Base-by-base conservation (phyloP, 2,797 vertebrate species). In the Macropus fuliginosus region DNA sequence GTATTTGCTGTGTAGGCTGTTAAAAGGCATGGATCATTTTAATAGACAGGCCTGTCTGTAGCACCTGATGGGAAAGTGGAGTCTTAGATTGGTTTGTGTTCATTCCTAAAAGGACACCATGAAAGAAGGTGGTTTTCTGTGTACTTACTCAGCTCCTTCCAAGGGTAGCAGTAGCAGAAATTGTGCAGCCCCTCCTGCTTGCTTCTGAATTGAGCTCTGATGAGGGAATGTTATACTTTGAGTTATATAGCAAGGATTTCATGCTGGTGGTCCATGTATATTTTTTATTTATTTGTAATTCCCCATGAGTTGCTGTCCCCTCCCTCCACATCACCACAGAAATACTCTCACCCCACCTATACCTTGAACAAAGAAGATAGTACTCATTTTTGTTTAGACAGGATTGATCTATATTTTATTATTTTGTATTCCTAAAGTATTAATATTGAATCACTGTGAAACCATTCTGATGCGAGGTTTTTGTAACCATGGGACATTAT, bases 401-500 rank as follows among this genome's bases (percentile, higher is more conserved):
- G 74, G 50, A 50, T 28, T 87, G 74, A 21, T 21, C 40, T 87
- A 50, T 87, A 87, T 81, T 81, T 74, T 74, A 14, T 81, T 81
- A 81, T 74, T 74, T 46, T 81, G 24, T 81, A 81, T 11, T 46
- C 40, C 40, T 87, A 87, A 50, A 87, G 74, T 87, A 95, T 93
- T 57, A 29, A 21, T 46, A 55, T 95, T 57, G 0, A 0, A 97
- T 94, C 96, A 98, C 98, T 98, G 97, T 97, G 97, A 98, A 97
- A 50, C 97, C 96, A 93, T 95, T 97, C 90, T 98, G 98, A 98
- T 97, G 97, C 96, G 98, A 98, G 34, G 56, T 98, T 95, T 56
- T 98, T 98, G 94, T 97, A 97, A 95, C 97, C 18, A 0, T 92
- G 29, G 89, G 0, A 81, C 92, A 87, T 57, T 93, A 4, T 16